Percentiles rank a stretch among this genome's conserved stretches.
These are phyloP conservation scores for Mesocentrotus franciscanus DNA, from an alignment of 53 echinoderm and acorn worm genomes.

Conservation along the genomic window DNA sequence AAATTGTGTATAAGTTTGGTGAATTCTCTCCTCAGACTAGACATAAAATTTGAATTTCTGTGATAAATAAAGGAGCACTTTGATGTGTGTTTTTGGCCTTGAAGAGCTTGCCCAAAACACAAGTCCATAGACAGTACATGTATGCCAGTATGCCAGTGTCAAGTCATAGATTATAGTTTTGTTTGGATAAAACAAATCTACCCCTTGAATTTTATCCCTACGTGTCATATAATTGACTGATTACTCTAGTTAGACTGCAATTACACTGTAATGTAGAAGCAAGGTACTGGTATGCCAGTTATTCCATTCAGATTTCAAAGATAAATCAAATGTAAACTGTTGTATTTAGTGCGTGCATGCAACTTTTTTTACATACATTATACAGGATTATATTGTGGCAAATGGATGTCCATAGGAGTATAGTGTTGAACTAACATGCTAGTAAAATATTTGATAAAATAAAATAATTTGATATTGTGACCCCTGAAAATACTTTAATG, in stretches of 20 bases:
- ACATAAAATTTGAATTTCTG: neutral
- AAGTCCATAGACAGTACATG: neutral
- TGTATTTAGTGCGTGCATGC: neutral
- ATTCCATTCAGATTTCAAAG: neutral
- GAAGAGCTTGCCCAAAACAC: neutral
- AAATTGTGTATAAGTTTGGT: neutral
- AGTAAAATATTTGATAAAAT: too few species aligned
- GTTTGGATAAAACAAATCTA: constrained; percentile 42
- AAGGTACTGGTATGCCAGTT: neutral
- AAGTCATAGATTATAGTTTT: neutral
- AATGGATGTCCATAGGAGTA: too few species aligned
- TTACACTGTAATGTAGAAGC: neutral
- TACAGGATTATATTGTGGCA: neutral
- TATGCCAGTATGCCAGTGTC: neutral
- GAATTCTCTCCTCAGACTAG: neutral
- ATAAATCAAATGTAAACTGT: neutral
- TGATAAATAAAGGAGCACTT: neutral
- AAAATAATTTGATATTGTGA: too few species aligned
- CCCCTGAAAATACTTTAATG: too few species aligned
- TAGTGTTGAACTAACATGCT: neutral
- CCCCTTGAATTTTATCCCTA: neutral
- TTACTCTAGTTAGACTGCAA: neutral
- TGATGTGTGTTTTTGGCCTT: neutral
- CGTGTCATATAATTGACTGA: constrained; percentile 28
- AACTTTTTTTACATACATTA: neutral